Percentiles rank a stretch among this genome's conserved stretches.
phyloP scores from a whole-genome alignment of 2,797 vertebrate genomes.

The Microhierax caerulescens region DNA sequence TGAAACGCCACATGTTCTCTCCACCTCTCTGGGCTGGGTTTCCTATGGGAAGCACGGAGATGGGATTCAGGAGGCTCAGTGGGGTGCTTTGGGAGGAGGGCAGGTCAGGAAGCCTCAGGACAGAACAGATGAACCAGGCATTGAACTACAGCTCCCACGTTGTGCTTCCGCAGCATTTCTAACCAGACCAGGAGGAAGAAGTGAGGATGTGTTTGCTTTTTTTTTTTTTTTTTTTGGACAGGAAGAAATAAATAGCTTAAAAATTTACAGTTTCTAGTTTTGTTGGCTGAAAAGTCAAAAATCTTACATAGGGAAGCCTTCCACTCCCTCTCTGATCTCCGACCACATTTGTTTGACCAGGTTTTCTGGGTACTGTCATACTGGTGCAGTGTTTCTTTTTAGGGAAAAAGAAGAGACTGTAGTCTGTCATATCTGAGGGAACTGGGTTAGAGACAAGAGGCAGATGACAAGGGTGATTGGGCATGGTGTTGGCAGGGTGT shows the following conservation, averaged over 20 bases:
- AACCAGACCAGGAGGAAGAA: not conserved
- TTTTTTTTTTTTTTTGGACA: not conserved
- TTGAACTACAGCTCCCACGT: not conserved
- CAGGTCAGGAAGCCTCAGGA: fast-evolving
- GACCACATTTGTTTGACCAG: not conserved
- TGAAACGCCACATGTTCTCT: not conserved
- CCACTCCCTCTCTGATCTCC: not conserved
- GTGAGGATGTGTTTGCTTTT: not conserved
- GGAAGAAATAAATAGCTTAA: not conserved
- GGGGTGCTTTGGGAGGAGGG: not conserved
- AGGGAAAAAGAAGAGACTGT: not conserved
- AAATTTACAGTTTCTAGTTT: not conserved
- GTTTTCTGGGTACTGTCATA: not conserved
- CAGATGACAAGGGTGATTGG: slow-evolving; percentile 35
- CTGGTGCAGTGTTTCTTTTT: slow-evolving; percentile 6
- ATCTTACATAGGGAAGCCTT: not conserved
- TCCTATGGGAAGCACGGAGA: not conserved
- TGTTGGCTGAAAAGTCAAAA: not conserved
- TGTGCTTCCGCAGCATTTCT: not conserved
- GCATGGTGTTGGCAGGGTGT: slow-evolving; percentile 52
- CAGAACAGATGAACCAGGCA: not conserved
- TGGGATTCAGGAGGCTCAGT: not conserved
- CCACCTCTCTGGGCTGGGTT: not conserved
- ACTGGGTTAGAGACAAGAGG: slow-evolving; percentile 32
- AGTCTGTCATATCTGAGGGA: slow-evolving; percentile 53